These are phyloP conservation scores for Apogon talboti DNA, from an alignment of 2,797 vertebrate species.

Conservation along the genomic window DNA sequence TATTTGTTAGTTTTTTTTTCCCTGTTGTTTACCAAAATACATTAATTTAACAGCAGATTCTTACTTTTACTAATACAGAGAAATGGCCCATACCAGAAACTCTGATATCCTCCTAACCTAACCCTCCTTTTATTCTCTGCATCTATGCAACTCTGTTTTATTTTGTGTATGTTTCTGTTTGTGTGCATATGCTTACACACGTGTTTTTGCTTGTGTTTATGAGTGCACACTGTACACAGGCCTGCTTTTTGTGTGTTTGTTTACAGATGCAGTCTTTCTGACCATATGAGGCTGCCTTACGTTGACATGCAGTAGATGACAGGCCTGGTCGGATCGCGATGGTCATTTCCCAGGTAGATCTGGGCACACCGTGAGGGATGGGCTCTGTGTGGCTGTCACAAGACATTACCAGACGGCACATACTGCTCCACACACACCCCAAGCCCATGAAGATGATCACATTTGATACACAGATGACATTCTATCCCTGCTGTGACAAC, in stretches of 20 bases:
- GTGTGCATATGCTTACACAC: constrained; percentile 10
- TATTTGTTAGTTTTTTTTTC: not conserved
- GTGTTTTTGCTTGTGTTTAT: not conserved
- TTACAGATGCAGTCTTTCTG: constrained; percentile 54
- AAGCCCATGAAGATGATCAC: constrained; percentile 82
- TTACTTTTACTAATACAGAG: not conserved
- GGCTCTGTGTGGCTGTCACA: constrained; percentile 74
- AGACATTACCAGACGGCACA: constrained; percentile 71
- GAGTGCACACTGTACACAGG: not conserved
- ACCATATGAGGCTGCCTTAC: constrained; percentile 53
- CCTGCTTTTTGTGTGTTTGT: constrained; percentile 53
- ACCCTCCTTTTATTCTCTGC: too few species aligned
- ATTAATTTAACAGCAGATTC: constrained; percentile 21
- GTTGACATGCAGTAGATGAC: constrained; percentile 68
- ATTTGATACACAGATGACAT: constrained; percentile 86
- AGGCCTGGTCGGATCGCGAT: constrained; percentile 66
- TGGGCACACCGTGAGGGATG: constrained; percentile 71
- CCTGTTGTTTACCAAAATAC: constrained; percentile 17
- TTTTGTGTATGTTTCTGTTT: not conserved
- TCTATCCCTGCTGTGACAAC: constrained; percentile 80
- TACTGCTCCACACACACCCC: constrained; percentile 63
- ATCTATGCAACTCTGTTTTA: constrained; percentile 7
- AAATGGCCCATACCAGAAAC: not conserved
- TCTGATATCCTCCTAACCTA: not conserved
- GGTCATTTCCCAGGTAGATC: constrained; percentile 82